Conservation (phyloP, 2,888 invertebrate genomes). For the Eumerus sabulonum region DNA sequence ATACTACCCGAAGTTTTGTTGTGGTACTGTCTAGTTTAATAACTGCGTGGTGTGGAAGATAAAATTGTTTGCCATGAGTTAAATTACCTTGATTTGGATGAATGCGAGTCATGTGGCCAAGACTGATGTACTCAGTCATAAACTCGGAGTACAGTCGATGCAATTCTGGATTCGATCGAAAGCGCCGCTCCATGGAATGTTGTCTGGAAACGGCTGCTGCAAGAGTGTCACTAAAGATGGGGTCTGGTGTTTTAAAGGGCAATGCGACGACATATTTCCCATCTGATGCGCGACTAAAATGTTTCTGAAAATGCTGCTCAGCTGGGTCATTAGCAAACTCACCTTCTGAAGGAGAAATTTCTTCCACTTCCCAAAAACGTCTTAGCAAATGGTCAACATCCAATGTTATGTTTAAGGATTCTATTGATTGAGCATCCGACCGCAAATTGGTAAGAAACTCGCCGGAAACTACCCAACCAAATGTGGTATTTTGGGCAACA, state of each 20-base stretch:
- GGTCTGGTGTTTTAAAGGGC: constrained; percentile 14
- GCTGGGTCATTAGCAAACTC: constrained; percentile 3
- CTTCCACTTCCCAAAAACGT: constrained; percentile 17
- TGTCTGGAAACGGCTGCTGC: no score
- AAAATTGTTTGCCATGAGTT: no score
- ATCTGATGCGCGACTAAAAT: constrained; percentile 7
- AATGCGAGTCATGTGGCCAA: no score
- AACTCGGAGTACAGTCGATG: no score
- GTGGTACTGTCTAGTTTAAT: no score
- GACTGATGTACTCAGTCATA: no score
- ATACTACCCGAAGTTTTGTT: no score
- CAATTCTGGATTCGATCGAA: no score
- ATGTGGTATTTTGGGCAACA: constrained; percentile 11
- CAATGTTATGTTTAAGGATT: background rate
- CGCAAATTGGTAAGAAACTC: background rate
- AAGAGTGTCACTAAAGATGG: no score
- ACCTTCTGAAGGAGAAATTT: background rate
- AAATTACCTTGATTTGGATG: no score
- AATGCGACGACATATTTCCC: constrained; percentile 34
- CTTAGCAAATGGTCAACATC: constrained; percentile 3
- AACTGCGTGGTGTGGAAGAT: no score
- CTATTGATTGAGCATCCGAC: background rate
- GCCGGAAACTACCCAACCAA: constrained; percentile 16
- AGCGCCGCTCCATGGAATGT: constrained; percentile 30
- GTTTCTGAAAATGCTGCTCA: constrained; percentile 26